Evolutionary conservation across 1,140 invertebrate species (phyloP), one percentile per base, ranked within the genome.

Genomic region (Aphidius gifuensis): DNA sequence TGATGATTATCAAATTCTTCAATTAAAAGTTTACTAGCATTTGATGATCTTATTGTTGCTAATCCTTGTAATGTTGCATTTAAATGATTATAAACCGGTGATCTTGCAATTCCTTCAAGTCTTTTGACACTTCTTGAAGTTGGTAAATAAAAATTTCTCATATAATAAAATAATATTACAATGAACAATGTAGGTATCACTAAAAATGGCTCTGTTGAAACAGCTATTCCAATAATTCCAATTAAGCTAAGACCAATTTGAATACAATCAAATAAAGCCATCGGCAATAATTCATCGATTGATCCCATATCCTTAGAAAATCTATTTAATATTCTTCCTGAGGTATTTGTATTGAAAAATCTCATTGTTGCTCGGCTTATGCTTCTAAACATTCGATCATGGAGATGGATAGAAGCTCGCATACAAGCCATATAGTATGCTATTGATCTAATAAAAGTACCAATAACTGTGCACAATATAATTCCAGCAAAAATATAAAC

Each of bases 201-300:
- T 50, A 94, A 88, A 80, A 87, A 88, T 0, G 87, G 85, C 68
- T 92, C 89, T 0, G 92, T 84, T 0, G 88, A 83, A 21, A 87
- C 87, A 2, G 92, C 87, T n/a, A 94, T 84, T 6, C 87, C 71
- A 3, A 86, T 71, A 2, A 85, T 83, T 40, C 86, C 87, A 39
- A 81, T 72, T 79, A 87, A 85, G 47, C 86, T 82, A 11, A 90
- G 74, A 56, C 86, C 85, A 9, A 89, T 85, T 74, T 86, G 83
- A 3, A 92, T 82, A 57, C 91, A 88, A 74, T 97, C 94, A 58
- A 94, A 82, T 55, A 90, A 84, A 9, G 86, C 83, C 53, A 83
- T 80, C 53, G 95, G 94, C n/a, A 98, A 77, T 1, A 89, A 72
- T 77, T 97, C 94, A 73, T 97, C 95, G 66, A 96, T 86, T 1